phyloP scores from a whole-genome alignment of 2,113 vertebrate genomes.

The Toxotes chatareus region DNA sequence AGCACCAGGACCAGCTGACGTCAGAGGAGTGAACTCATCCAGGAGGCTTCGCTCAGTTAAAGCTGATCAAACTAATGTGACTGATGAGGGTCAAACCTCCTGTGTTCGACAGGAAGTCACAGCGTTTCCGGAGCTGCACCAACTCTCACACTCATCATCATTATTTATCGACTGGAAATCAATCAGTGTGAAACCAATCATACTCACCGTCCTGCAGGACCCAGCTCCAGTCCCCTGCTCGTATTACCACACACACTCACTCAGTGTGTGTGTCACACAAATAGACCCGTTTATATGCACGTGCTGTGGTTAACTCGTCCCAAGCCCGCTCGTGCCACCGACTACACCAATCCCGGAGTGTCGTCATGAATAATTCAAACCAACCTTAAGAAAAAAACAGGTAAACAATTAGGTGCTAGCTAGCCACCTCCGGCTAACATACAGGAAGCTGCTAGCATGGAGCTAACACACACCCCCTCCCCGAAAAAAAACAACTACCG shows the following conservation, averaged over 20 bases:
- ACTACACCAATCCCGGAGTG: constrained; percentile 49
- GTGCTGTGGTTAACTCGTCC: neutral
- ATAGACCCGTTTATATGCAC: constrained; percentile 2
- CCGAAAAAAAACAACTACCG: neutral
- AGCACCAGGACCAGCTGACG: too few species aligned
- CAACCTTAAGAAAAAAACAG: neutral
- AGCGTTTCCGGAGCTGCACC: neutral
- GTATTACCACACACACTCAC: constrained; percentile 2
- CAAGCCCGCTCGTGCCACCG: constrained; percentile 30
- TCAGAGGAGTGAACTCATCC: too few species aligned
- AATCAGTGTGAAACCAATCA: neutral
- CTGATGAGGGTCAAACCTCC: too few species aligned
- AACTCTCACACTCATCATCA: neutral
- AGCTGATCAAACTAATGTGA: too few species aligned
- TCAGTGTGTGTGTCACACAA: neutral
- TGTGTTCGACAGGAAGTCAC: too few species aligned
- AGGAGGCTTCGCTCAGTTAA: too few species aligned
- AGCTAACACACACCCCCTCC: constrained; percentile 34
- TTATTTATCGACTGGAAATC: neutral
- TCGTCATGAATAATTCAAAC: constrained; percentile 53
- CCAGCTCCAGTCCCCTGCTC: neutral
- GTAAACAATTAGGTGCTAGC: constrained; percentile 60
- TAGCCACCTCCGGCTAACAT: constrained; percentile 50
- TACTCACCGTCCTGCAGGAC: constrained; percentile 43
- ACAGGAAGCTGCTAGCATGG: constrained; percentile 32